Base-by-base conservation (phyloP, 2,797 vertebrate genomes). In the Enteromius thamalakanensis region DNA sequence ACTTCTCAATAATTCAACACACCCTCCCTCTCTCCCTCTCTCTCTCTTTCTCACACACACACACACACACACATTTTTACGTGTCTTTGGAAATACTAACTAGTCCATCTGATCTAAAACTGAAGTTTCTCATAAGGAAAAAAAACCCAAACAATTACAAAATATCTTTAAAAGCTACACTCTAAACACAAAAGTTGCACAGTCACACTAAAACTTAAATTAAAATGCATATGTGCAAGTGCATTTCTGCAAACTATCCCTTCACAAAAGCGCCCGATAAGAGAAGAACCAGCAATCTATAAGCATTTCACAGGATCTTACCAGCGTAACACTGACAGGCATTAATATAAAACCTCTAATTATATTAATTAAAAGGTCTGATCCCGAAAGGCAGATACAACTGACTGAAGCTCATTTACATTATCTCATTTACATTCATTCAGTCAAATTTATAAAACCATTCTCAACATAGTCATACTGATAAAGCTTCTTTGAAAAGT, bases 1-100 rank as follows among this genome's bases (percentile, higher is more conserved):
- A 32, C 45, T 67, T 85, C 53, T 86, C 29, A 79, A 82, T 87
- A 82, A 82, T 85, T 87, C 15, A 86, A n/a, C 64, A 69, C 62
- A 58, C 77, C 75, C 49, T 19, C 19, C 11, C 5, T 4, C 45
- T 26, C 40, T 12, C 29, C 47, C 26, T 58, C 19, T 40, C n/a
- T 29, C 12, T 37, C 12, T 9, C 47, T 12, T 6, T 4, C 47
- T 17, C 64, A 62, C 67, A 45, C 55, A 67, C 74, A 21, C 11
- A 62, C 17, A 32, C 42, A n/a, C 65, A 65, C 14, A 79, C 34
- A 42, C 58, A 34, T 53, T 40, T 34, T 10, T 26, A 69, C 64
- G 21, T 42, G 34, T 80, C 34, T 69, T 23, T 58, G 26, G 5
- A n/a, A 5, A n/a, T 19, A 21, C 17, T 72, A 8, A 17, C 26